Percentiles rank a stretch among this genome's conserved stretches.
These are phyloP conservation scores for Crepidodera aurea DNA, from an alignment of 2,888 invertebrate genomes.

Conservation along the genomic window DNA sequence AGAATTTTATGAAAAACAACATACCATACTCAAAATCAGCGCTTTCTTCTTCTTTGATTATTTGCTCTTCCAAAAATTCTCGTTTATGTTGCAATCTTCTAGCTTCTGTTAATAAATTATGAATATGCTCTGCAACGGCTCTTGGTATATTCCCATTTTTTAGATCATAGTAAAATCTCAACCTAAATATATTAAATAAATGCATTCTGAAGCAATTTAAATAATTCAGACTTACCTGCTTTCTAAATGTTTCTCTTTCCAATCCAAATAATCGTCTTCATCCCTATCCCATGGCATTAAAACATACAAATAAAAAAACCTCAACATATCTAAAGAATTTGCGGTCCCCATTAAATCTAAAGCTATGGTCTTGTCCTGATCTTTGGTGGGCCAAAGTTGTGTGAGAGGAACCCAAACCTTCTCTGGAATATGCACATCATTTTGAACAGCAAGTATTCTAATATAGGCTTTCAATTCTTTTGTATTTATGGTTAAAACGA, in stretches of 20 bases:
- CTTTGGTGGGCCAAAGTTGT: conserved; percentile 71
- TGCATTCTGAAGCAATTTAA: not conserved
- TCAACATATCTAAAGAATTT: conserved; percentile 70
- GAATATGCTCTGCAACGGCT: conserved; percentile 64
- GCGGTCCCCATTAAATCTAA: conserved; percentile 70
- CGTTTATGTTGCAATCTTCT: conserved; percentile 63
- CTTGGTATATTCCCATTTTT: conserved; percentile 64
- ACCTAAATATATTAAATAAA: conserved; percentile 4
- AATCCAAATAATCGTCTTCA: conserved; percentile 68
- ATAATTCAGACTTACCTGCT: conserved; percentile 8
- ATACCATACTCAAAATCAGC: conserved; percentile 36
- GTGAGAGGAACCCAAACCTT: conserved; percentile 68
- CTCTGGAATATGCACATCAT: conserved; percentile 69
- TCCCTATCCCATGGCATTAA: conserved; percentile 79
- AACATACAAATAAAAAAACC: conserved; percentile 72
- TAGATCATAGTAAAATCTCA: conserved; percentile 67
- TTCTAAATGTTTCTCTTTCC: conserved; percentile 65
- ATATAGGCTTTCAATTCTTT: conserved; percentile 66
- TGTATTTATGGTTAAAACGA: conserved; percentile 67
- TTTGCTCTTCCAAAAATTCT: conserved; percentile 60
- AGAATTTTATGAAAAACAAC: conserved; percentile 1
- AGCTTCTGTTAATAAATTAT: conserved; percentile 65
- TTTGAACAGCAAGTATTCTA: conserved; percentile 71
- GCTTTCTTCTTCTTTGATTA: conserved; percentile 48
- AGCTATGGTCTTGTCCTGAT: conserved; percentile 66